Conservation (phyloP, 2,888 invertebrate species). For the Hecatera dysodea region DNA sequence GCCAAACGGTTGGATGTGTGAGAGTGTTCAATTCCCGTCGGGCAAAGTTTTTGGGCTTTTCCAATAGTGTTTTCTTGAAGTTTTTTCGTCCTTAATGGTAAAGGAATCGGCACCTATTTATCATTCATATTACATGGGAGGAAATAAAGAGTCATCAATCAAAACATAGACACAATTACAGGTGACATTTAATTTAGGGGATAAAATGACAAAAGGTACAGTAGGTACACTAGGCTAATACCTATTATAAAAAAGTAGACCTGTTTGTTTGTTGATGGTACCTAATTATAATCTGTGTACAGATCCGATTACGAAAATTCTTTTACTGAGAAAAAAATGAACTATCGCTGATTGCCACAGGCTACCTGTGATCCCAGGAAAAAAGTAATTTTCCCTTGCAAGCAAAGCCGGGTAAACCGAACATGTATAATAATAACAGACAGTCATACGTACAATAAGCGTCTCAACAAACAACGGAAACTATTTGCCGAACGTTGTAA, state of each 20-base stretch:
- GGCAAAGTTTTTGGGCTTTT: background rate
- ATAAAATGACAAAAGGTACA: too few species aligned
- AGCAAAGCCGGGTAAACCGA: background rate
- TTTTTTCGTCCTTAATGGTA: background rate
- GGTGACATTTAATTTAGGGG: too few species aligned
- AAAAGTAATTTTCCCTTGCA: background rate
- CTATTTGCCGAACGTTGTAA: constrained; percentile 40
- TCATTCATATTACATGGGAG: too few species aligned
- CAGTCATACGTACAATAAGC: constrained; percentile 16
- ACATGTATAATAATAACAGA: constrained; percentile 11
- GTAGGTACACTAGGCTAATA: too few species aligned
- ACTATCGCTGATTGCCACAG: background rate
- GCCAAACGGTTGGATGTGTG: background rate
- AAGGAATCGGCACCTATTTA: too few species aligned
- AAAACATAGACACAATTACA: too few species aligned
- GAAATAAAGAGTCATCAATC: too few species aligned
- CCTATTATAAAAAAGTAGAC: too few species aligned
- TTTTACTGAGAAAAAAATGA: background rate
- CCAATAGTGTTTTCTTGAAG: background rate
- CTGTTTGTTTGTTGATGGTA: too few species aligned
- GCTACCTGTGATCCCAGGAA: background rate
- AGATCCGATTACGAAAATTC: background rate
- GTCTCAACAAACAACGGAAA: constrained; percentile 56
- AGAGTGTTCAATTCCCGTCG: background rate
- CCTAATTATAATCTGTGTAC: background rate